These are phyloP conservation scores for Drosophila picticornis DNA, from an alignment of 2,888 invertebrate species.

Conservation along the genomic window DNA sequence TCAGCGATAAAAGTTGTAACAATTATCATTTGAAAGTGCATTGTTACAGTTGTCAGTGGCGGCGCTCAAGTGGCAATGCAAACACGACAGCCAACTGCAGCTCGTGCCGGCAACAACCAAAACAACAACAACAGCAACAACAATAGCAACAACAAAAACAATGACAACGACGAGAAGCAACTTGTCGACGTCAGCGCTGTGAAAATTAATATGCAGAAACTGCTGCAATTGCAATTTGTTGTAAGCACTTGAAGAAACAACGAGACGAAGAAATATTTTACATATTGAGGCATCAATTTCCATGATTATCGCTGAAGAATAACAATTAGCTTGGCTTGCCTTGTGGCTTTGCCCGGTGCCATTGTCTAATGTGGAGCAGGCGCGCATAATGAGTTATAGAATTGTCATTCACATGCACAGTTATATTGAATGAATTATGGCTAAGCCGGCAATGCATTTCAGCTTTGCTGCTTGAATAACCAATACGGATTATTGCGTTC, in stretches of 20 bases:
- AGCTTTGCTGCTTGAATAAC: conserved; percentile 44
- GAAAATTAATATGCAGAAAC: conserved; percentile 77
- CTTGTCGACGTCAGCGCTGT: conserved; percentile 49
- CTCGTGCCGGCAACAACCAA: conserved; percentile 58
- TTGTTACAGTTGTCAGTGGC: conserved; percentile 74
- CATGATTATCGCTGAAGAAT: conserved; percentile 66
- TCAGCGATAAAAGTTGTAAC: conserved; percentile 79
- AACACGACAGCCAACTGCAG: conserved; percentile 42
- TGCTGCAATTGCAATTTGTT: conserved; percentile 78
- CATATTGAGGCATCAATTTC: conserved; percentile 74
- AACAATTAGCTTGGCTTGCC: conserved; percentile 60
- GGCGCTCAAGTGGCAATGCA: conserved; percentile 61
- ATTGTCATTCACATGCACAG: conserved; percentile 55
- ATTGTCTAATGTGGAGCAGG: conserved; percentile 70
- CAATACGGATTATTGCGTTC: conserved; percentile 32
- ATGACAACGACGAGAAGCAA: conserved; percentile 26
- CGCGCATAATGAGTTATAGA: conserved; percentile 72
- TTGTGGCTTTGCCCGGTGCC: conserved; percentile 18
- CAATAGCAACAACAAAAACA: conserved; percentile 24
- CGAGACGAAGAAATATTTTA: conserved; percentile 69
- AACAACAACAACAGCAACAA: conserved; percentile 18
- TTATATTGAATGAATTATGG: conserved; percentile 57
- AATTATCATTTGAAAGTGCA: conserved; percentile 81
- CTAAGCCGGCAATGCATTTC: conserved; percentile 42
- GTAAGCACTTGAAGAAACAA: conserved; percentile 68